phyloP scores from a whole-genome alignment of 2,797 vertebrate species.

The Neosilurus hyrtlii region DNA sequence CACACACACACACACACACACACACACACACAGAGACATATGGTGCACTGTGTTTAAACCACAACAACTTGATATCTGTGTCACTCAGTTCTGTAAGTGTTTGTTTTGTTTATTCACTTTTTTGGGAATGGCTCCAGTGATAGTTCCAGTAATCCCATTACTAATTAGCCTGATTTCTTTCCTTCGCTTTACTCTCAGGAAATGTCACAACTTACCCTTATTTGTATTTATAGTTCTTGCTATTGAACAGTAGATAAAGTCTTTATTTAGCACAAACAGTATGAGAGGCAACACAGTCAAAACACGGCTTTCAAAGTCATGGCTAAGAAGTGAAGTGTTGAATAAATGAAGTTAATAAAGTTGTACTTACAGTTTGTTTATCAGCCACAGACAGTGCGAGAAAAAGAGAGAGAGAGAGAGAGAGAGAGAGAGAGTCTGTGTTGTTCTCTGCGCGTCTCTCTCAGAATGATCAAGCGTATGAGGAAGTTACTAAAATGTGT shows the following conservation, averaged over 20 bases:
- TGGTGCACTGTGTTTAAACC: neutral
- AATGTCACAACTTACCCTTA: neutral
- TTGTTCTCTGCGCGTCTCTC: neutral
- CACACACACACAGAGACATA: neutral
- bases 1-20: neutral
- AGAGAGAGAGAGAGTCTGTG: neutral
- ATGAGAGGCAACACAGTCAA: neutral
- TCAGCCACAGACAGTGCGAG: neutral
- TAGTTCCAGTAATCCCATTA: neutral
- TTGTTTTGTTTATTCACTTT: neutral
- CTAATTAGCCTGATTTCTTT: neutral
- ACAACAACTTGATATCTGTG: neutral
- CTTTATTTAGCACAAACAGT: neutral
- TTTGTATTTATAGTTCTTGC: neutral
- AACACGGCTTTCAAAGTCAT: neutral
- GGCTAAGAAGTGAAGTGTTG: neutral
- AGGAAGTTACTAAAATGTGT: constrained; percentile 65
- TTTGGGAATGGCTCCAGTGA: too few relatives aligned
- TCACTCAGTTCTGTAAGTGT: neutral
- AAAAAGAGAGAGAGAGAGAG: neutral
- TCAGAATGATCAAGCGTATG: constrained; percentile 40
- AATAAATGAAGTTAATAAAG: neutral
- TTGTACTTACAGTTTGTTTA: constrained; percentile 59
- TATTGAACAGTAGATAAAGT: neutral
- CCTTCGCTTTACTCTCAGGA: neutral